These are phyloP conservation scores for Nycteola revayana DNA, from an alignment of 2,888 invertebrate species.

Conservation along the genomic window DNA sequence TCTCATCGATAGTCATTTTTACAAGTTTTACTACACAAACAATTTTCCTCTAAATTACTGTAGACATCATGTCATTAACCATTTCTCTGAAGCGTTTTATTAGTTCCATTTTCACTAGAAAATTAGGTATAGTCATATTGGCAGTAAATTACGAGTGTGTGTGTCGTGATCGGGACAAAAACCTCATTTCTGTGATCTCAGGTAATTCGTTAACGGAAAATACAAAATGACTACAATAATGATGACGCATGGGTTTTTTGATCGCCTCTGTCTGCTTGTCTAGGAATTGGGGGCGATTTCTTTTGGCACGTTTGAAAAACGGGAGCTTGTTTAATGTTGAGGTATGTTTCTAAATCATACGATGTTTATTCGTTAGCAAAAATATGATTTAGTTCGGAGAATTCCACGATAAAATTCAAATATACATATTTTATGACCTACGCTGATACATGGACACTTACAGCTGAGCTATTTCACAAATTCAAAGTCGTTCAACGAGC, in stretches of 20 bases:
- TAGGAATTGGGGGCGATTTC: too few species aligned
- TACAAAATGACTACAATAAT: conserved; percentile 11
- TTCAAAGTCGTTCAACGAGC: too few species aligned
- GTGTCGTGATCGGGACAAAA: conserved; percentile 34
- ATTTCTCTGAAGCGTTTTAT: conserved; percentile 40
- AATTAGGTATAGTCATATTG: conserved; percentile 22
- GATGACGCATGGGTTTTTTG: conserved; percentile 8
- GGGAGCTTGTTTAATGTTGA: too few species aligned
- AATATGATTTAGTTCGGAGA: too few species aligned
- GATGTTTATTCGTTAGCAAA: too few species aligned
- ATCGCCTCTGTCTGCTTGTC: not conserved
- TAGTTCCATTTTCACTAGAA: conserved; percentile 24
- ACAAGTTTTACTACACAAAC: conserved; percentile 20
- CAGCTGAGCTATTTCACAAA: too few species aligned
- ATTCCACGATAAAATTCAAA: too few species aligned
- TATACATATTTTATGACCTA: too few species aligned
- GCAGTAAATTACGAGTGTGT: conserved; percentile 28
- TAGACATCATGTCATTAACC: conserved; percentile 34
- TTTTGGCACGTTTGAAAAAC: too few species aligned
- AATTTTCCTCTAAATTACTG: conserved; percentile 16
- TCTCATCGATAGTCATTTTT: too few species aligned
- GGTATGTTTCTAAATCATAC: too few species aligned
- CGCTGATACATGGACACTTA: too few species aligned
- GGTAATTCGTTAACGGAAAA: conserved; percentile 33
- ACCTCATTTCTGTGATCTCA: conserved; percentile 30